Conservation (phyloP, 2,888 invertebrate species). For the Epistrophe grossulariae region DNA sequence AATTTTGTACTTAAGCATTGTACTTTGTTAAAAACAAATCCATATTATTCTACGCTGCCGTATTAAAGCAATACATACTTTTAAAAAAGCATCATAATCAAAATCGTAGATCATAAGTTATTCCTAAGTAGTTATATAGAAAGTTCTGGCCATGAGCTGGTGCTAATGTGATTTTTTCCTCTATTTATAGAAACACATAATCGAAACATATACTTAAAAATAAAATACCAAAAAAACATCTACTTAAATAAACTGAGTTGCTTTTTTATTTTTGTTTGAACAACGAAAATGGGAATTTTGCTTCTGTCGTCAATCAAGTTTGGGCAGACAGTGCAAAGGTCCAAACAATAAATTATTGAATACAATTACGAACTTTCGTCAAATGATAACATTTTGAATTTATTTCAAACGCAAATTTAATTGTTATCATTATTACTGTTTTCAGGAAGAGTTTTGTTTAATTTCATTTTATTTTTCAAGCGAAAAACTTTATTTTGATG, state of each 20-base stretch:
- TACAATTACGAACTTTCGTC: neutral
- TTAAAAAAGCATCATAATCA: constrained; percentile 66
- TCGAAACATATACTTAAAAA: constrained; percentile 53
- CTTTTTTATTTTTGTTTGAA: constrained; percentile 34
- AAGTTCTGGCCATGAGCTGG: constrained; percentile 50
- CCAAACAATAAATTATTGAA: constrained; percentile 31
- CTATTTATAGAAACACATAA: constrained; percentile 63
- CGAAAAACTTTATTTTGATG: no score
- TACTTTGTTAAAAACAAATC: constrained; percentile 3
- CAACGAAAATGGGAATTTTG: constrained; percentile 1
- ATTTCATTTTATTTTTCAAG: no score
- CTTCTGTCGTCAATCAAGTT: constrained; percentile 49
- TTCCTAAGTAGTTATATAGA: constrained; percentile 65
- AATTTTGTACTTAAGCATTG: constrained; percentile 23
- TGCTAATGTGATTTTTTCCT: constrained; percentile 69
- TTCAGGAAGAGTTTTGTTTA: neutral
- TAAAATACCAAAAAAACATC: constrained; percentile 58
- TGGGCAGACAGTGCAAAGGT: constrained; percentile 52
- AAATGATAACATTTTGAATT: constrained; percentile 47
- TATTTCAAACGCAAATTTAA: constrained; percentile 24
- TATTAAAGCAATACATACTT: constrained; percentile 51
- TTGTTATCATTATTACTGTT: neutral
- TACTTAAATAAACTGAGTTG: constrained; percentile 7
- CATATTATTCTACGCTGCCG: constrained; percentile 20
- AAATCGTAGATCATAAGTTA: constrained; percentile 66